Percentiles rank a stretch among this genome's conserved stretches.
These are phyloP conservation scores for Platorchestia sp. DNA, from an alignment of 1,140 invertebrate species.

Conservation along the genomic window DNA sequence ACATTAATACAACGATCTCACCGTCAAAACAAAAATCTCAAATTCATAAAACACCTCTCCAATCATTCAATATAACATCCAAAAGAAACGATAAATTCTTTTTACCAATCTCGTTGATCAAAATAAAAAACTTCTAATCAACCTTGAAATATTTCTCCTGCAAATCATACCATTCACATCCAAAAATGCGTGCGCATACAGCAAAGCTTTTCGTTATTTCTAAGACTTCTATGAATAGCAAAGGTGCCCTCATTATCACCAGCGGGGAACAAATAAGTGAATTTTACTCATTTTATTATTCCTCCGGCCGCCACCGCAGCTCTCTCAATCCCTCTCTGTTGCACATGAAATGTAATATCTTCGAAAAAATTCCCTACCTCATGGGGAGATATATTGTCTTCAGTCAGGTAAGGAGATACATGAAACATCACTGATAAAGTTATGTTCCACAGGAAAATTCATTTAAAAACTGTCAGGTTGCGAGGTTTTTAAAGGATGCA, in stretches of 20 bases:
- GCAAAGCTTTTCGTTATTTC: background rate
- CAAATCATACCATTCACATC: background rate
- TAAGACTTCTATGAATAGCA: background rate
- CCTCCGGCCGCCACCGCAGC: too few species aligned
- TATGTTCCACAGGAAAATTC: background rate
- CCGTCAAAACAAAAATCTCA: background rate
- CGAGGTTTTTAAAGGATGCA: background rate
- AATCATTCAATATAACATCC: background rate
- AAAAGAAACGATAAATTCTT: background rate
- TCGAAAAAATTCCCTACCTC: background rate
- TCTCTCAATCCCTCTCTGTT: background rate
- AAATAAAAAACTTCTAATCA: background rate
- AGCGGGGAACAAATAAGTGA: background rate
- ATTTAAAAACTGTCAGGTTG: background rate
- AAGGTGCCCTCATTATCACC: background rate
- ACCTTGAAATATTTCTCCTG: background rate
- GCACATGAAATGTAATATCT: background rate
- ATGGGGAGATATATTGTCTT: background rate
- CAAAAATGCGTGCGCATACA: background rate
- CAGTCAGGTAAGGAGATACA: background rate
- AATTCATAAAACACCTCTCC: background rate
- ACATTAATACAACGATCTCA: background rate
- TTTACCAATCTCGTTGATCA: too few species aligned
- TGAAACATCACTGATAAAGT: background rate
- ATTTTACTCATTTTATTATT: background rate